Evolutionary conservation across 2,113 vertebrate species (phyloP), one percentile per base, ranked within the genome.

Genomic region (Pholis gunnellus): DNA sequence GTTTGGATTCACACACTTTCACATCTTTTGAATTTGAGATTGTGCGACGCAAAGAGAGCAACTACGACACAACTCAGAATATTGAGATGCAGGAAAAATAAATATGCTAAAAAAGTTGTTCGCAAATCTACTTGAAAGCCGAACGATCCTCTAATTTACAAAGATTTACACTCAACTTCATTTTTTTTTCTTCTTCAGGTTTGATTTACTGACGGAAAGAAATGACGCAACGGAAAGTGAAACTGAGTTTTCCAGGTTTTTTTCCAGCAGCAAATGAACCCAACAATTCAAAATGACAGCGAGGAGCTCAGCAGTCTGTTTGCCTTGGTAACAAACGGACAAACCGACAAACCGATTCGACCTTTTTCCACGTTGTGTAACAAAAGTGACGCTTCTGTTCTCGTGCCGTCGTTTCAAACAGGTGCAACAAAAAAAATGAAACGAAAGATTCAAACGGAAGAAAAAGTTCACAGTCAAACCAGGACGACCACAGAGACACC

Each of bases 381-480:
- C 64, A 18, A 36, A 8, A 6, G 48, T 9, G 40, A 34, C 52
- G 4, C 0, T 22, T 56, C 14, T 63, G 40, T 64, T 64, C 56
- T 50, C 42, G 9, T n/a, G 61, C 54, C 18, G 46, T 68, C 56
- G 20, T 4, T 40, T 77, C 86, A 81, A 6, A 25, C 25, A 20
- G 25, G 64, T 0, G 40, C 38, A 42, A 34, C 9, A 34, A 15
- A 68, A 73, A 66, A 75, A 31, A 68, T 44, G 1, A 50, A 31
- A 83, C 46, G 10, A 88, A 72, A 78, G 56, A 40, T 9, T 52
- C 15, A 71, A 54, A 76, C 1, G 0, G 17, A 74, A 18, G 63
- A 67, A 72, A 81, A 54, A 68, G 83, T 82, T 89, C 77, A 81
- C 76, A 78, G 76, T 78, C 84, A 70, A 74, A 86, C 46, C 60